phyloP scores from a whole-genome alignment of 2,888 invertebrate genomes.

The Andrena bicolor region DNA sequence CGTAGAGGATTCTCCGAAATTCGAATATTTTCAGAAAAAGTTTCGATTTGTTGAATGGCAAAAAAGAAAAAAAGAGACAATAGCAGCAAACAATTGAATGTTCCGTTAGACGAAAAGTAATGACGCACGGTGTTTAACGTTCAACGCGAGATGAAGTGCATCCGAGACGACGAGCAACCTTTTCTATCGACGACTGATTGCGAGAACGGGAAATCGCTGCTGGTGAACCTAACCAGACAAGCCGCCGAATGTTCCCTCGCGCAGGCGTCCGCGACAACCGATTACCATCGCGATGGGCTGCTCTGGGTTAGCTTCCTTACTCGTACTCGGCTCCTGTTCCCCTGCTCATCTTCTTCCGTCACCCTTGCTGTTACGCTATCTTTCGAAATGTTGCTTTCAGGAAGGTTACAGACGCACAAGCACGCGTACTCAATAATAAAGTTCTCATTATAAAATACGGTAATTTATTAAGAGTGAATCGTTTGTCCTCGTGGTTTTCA shows the following conservation, averaged over 20 bases:
- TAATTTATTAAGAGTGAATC: slow-evolving; percentile 79
- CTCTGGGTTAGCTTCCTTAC: background rate
- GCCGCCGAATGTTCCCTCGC: slow-evolving; percentile 63
- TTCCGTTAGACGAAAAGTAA: background rate
- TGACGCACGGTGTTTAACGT: background rate
- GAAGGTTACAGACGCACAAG: background rate
- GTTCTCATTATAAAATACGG: slow-evolving; percentile 80
- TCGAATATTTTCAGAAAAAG: background rate
- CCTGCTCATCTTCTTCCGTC: background rate
- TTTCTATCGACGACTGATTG: slow-evolving; percentile 70
- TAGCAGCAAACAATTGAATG: background rate
- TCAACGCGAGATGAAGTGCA: slow-evolving; percentile 23
- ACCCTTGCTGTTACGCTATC: background rate
- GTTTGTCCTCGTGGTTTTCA: slow-evolving; percentile 69
- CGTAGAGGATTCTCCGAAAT: background rate
- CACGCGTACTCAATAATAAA: slow-evolving; percentile 34
- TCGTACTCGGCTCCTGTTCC: slow-evolving; percentile 47
- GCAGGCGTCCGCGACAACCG: slow-evolving; percentile 65
- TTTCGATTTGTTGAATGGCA: too few species aligned
- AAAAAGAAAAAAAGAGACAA: background rate
- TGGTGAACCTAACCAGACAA: slow-evolving; percentile 41
- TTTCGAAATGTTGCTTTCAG: background rate
- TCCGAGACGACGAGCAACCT: slow-evolving; percentile 58
- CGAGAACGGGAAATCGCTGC: slow-evolving; percentile 72
- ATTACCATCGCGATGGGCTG: too few species aligned